Conservation (phyloP, 2,113 vertebrate species). For the Microcebus murinus region DNA sequence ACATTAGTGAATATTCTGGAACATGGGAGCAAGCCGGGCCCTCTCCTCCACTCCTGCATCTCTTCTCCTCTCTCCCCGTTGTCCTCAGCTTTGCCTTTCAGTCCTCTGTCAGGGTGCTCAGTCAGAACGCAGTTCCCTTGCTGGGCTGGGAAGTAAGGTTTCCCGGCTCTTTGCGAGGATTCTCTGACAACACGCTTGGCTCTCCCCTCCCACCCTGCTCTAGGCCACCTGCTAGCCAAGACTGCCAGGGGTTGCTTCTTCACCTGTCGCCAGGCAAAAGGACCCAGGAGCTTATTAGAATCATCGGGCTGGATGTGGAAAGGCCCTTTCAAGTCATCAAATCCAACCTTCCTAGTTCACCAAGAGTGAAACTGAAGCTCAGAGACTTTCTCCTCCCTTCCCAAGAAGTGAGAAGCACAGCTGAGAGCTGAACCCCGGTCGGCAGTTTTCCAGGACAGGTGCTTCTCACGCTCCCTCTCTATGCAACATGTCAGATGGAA, state of each 20-base stretch:
- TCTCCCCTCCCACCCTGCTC: background rate
- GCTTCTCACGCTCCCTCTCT: background rate
- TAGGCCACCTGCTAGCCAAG: background rate
- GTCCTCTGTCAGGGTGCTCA: background rate
- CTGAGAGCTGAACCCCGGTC: background rate
- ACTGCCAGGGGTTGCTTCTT: background rate
- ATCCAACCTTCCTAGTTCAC: background rate
- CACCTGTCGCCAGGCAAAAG: background rate
- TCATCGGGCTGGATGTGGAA: background rate
- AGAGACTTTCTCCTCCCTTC: background rate
- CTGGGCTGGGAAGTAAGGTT: background rate
- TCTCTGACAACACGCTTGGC: background rate
- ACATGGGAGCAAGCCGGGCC: no score
- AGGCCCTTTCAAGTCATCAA: background rate
- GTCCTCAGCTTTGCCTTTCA: background rate
- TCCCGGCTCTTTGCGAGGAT: background rate
- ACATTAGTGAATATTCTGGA: background rate
- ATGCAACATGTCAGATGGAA: background rate
- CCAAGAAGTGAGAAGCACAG: background rate
- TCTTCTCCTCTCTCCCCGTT: background rate
- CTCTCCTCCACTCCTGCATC: background rate
- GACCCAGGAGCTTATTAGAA: background rate
- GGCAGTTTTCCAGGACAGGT: rapidly evolving
- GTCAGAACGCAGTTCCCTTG: background rate
- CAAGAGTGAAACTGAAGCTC: background rate